Percentiles rank a stretch among this genome's conserved stretches.
Conservation (phyloP, 2,888 invertebrate genomes). For the Macropis europaea region DNA sequence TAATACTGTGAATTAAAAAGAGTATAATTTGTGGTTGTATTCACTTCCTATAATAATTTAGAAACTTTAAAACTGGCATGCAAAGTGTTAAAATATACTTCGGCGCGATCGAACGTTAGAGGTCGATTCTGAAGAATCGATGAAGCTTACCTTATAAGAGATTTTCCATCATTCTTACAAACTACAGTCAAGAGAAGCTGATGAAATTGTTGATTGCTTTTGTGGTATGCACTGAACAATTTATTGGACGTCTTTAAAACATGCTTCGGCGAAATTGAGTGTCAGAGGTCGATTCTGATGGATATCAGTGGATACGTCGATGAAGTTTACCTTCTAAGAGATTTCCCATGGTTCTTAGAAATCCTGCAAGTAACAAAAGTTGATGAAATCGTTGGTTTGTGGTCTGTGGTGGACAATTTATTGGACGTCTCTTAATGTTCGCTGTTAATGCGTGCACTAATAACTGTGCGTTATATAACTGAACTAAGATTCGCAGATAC, state of each 20-base stretch:
- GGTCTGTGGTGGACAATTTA: background rate
- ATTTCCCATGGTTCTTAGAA: constrained; percentile 20
- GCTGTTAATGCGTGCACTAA: background rate
- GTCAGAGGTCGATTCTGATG: constrained; percentile 10
- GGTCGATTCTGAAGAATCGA: background rate
- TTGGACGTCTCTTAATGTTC: background rate
- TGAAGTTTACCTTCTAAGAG: background rate
- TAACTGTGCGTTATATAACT: constrained; percentile 22
- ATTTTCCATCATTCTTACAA: constrained; percentile 24
- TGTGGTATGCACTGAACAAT: constrained; percentile 12
- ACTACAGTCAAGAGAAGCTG: constrained; percentile 7
- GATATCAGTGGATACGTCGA: background rate
- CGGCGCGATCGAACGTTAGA: constrained; percentile 11
- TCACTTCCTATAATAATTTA: too few species aligned
- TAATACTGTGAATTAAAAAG: too few species aligned
- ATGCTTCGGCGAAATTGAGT: background rate
- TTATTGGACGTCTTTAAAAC: constrained; percentile 17
- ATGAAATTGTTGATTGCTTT: constrained; percentile 22
- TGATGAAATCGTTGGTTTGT: background rate
- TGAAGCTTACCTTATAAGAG: background rate
- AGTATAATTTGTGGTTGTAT: too few species aligned
- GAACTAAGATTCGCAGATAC: background rate
- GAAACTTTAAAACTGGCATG: too few species aligned
- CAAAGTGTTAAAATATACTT: too few species aligned
- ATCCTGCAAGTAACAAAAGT: too few species aligned